Percentiles rank a stretch among this genome's conserved stretches.
These are phyloP conservation scores for Tragelaphus eurycerus DNA, from an alignment of 2,797 vertebrate genomes.

Conservation along the genomic window DNA sequence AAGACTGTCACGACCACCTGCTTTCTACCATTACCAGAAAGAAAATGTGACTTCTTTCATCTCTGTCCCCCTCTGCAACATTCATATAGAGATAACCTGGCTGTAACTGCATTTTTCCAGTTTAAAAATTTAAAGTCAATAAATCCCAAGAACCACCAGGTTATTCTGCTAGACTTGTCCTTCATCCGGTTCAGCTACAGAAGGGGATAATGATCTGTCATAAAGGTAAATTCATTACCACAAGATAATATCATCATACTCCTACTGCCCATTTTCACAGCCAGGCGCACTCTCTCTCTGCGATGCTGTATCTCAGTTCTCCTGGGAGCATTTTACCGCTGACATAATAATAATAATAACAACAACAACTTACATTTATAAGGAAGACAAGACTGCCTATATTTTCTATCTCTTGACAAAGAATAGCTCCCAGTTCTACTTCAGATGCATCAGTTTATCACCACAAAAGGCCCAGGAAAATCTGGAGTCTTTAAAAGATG, in stretches of 20 bases:
- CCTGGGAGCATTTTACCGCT: conserved; percentile 77
- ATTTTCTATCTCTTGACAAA: conserved; percentile 74
- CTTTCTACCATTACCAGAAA: conserved; percentile 16
- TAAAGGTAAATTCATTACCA: conserved; percentile 81
- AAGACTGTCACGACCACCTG: neutral
- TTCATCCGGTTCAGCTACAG: conserved; percentile 76
- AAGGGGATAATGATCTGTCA: conserved; percentile 80
- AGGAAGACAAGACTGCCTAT: conserved; percentile 72
- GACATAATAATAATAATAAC: conserved; percentile 80
- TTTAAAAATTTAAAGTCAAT: conserved; percentile 65
- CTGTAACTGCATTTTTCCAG: conserved; percentile 55
- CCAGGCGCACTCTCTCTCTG: conserved; percentile 71
- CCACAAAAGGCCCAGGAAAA: conserved; percentile 41
- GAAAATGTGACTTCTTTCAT: conserved; percentile 40
- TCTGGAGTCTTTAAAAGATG: conserved; percentile 37
- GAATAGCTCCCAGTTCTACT: conserved; percentile 61
- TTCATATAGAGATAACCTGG: conserved; percentile 35
- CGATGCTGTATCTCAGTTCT: conserved; percentile 73
- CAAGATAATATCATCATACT: conserved; percentile 74
- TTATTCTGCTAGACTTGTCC: conserved; percentile 75
- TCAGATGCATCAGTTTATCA: conserved; percentile 61
- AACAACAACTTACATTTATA: conserved; percentile 77
- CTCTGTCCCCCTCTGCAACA: neutral
- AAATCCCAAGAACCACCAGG: conserved; percentile 59
- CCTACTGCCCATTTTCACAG: conserved; percentile 76